phyloP scores from a whole-genome alignment of 2,113 vertebrate genomes.

The Phyllostomus discolor region DNA sequence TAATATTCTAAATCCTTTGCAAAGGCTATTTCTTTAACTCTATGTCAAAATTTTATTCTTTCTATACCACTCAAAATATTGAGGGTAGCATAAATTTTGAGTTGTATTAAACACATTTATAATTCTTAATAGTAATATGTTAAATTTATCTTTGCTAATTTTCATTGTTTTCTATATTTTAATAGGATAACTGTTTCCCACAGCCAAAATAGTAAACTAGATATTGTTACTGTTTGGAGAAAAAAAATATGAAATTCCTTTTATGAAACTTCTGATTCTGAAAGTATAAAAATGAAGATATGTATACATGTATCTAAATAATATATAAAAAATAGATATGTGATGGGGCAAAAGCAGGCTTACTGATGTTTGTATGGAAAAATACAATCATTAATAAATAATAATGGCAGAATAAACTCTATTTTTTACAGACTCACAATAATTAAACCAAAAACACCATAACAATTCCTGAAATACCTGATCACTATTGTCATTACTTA shows the following conservation, averaged over 20 bases:
- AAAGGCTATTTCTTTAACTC: constrained; percentile 24
- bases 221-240: neutral
- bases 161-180: neutral
- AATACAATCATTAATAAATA: too few species aligned
- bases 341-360: neutral
- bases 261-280: neutral
- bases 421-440: too few species aligned
- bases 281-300: neutral
- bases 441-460: neutral
- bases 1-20: neutral
- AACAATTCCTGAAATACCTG: neutral
- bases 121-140: neutral
- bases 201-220: neutral
- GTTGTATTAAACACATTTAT: neutral
- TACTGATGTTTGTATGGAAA: neutral
- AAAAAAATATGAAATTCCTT: neutral
- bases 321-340: neutral
- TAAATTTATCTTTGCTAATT: neutral
- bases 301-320: neutral
- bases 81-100: neutral
- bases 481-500: neutral
- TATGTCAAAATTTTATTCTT: neutral
- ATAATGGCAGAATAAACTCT: too few species aligned
- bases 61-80: neutral
- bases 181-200: constrained; percentile 9